Evolutionary conservation across 2,888 invertebrate species (phyloP), one percentile per base, ranked within the genome.

Genomic region (Mythimna albipuncta): DNA sequence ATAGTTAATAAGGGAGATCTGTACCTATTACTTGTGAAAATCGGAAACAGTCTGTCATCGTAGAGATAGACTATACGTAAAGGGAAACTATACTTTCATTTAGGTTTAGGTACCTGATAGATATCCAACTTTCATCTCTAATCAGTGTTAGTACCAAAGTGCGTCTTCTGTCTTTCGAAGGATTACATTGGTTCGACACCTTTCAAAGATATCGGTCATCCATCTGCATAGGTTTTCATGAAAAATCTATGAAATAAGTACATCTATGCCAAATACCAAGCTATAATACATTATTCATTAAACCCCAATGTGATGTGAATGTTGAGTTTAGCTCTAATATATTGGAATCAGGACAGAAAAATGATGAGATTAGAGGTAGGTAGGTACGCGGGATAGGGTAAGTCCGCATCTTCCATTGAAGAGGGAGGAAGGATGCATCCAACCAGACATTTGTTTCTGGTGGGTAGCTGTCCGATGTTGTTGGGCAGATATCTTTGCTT

Each of bases 181-280:
- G 6, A 10, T 13, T 13, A 21, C 19, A 4, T 74, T 59, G 41
- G 16, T 41, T n/a, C n/a, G 10, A 11, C 11, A 47, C 1, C 16
- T 47, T 75, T 55, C 6, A 64, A n/a, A 75, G 7, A 9, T 63
- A 19, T 52, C 41, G 21, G 52, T 44, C 7, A 41, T 69, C 13
- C 0, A 41, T 26, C 26, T 26, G 26, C 11, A 44, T 47, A 47
- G 19, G 13, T 5, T 16, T 47, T 47, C 16, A 47, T 19, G 47
- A 6, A 47, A 47, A 47, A 47, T 16, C 47, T 47, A 47, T 47
- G 16, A 47, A 16, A 47, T 16, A 47, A 5, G 0, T 16, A 16
- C 47, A 47, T 47, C 47, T 47, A 19, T 47, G 16, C 6, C 6
- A 47, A 47, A 47, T 16, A 47, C 47, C 16, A 16, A 47, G 16